Evolutionary conservation across 2,797 vertebrate species (phyloP), one percentile per base, ranked within the genome.

Genomic region (Phaenicophaeus curvirostris): DNA sequence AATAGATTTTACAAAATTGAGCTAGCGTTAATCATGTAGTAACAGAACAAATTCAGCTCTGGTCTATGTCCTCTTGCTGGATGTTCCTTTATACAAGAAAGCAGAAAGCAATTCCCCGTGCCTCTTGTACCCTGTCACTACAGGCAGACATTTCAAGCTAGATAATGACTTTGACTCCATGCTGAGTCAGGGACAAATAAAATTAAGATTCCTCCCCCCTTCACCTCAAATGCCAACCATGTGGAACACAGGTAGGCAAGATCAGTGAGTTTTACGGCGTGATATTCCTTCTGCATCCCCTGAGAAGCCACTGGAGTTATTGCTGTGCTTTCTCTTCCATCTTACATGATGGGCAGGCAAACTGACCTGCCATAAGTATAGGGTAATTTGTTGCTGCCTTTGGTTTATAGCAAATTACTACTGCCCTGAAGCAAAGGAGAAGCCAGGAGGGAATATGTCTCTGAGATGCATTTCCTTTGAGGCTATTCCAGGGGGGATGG

Each of bases 101-200:
- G 59, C 23, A 94, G 79, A 77, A 78, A 84, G 65, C n/a, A 76
- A 58, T 63, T 84, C 89, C 78, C 50, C 42, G 71, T 77, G 71
- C 89, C 74, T 54, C 77, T 71, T 46, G 67, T 59, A 62, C 71
- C 19, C 77, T 94, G 91, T 89, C 85, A 73, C 80, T 87, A 65
- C 86, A 91, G 23, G 18, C 0, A 3, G 66, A 53, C 28, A 2
- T 83, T 80, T 83, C 69, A 53, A 89, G 55, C 67, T 66, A 31
- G 24, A 35, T 84, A 87, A 93, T 88, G 91, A 94, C 95, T 95
- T 95, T 88, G 89, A 91, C 91, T 93, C 77, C 93, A 90, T 50
- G 82, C 82, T 92, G 90, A 94, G 89, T 87, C 91, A 94, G 91
- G 94, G 89, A 92, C 87, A 96, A 87, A 94, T 54, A 86, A 91